A percentile compares a stretch with the other conserved stretches of the same genome.
phyloP scores from a whole-genome alignment of 2,113 vertebrate species.

The Thunnus maccoyii region DNA sequence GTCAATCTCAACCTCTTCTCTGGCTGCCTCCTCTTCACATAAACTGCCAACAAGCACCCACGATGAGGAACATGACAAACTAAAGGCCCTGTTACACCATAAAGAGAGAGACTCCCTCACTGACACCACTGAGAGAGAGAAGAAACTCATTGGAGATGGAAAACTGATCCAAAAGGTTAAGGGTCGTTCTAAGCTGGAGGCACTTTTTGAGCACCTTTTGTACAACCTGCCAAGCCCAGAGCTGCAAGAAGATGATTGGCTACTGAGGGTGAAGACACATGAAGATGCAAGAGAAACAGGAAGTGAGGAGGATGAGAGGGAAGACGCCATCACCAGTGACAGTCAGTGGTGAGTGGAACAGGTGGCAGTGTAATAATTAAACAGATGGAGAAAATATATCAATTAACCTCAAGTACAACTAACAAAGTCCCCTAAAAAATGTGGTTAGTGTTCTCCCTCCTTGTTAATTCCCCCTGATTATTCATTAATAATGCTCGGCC shows the following conservation, averaged over 20 bases:
- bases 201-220: slow-evolving; percentile 86
- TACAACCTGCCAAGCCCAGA: slow-evolving; percentile 82
- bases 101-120: slow-evolving; percentile 1
- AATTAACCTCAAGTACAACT: neutral
- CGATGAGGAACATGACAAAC: slow-evolving; percentile 13
- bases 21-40: slow-evolving; percentile 49
- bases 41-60: slow-evolving; percentile 26
- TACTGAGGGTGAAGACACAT: slow-evolving; percentile 83
- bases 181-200: slow-evolving; percentile 75
- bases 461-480: too few species aligned
- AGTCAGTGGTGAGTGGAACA: slow-evolving; percentile 67
- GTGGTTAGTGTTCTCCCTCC: too few species aligned
- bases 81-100: neutral
- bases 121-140: slow-evolving; percentile 8
- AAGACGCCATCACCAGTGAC: slow-evolving; percentile 66
- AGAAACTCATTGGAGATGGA: slow-evolving; percentile 18
- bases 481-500: too few species aligned
- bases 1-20: slow-evolving; percentile 43
- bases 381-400: neutral
- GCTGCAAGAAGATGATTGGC: slow-evolving; percentile 84
- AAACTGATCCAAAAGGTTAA: slow-evolving; percentile 19
- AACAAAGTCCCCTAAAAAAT: neutral
- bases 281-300: slow-evolving; percentile 35
- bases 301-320: slow-evolving; percentile 70
- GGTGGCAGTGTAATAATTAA: neutral